Evolutionary conservation across 2,888 invertebrate genomes (phyloP), one percentile per base, ranked within the genome.

Genomic region (Tuberolachnus salignus): DNA sequence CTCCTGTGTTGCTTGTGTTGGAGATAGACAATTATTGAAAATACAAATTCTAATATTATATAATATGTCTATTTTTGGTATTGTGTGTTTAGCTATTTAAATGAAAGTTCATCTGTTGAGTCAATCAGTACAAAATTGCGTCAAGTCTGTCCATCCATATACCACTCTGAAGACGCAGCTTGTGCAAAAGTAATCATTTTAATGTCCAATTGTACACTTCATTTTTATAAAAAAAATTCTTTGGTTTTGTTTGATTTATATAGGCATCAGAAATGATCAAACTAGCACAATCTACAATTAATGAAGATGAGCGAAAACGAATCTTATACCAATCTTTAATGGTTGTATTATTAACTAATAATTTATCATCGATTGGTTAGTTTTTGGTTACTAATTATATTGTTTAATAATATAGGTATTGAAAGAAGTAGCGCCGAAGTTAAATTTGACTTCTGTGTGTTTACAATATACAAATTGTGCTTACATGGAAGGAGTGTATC

Each of bases 71-170:
- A 46, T n/a, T 13, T 46, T 26, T 26, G 19, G 1, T 73, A 23
- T 51, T 69, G 1, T 51, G 14, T 67, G 2, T 42, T 69, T 80
- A 88, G 94, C 80, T 99, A 98, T 86, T 88, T 99, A 21, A 92
- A 92, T 80, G 98, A 99, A 85, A 95, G 97, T 85, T 97, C 98
- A 0, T 94, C 95, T 1, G 95, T 97, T 1, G 95, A 95, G 85
- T 91, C 94, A 1, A 94, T 99, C 81, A 97, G 95, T 81, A 88
- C 90, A 34, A 92, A 92, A 84, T 86, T 99, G 75, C 88, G 97
- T 66, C 93, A 95, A 83, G 89, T 95, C 1, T 99, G 98, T 84
- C 98, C 99, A 0, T 92, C 93, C 83, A 88, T 99, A 42, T 99
- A 97, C 85, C 92, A 94, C 82, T 92, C 92, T 83, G 98, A 98